Conservation (phyloP, 2,113 vertebrate species). For the Damaliscus lunatus region DNA sequence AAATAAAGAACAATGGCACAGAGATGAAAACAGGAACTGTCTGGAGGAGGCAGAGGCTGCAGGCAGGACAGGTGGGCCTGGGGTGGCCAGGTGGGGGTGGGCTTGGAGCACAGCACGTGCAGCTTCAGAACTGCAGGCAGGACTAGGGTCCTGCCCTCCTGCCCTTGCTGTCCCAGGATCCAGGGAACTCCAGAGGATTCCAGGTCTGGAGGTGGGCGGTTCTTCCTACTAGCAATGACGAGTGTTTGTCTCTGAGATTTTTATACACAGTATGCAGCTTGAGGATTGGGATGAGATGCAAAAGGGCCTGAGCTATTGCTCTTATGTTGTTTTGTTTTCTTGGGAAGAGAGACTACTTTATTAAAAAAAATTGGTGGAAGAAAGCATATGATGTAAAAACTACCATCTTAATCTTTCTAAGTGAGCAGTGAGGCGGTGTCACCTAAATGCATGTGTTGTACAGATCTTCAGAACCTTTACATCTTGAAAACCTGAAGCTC, state of each 20-base stretch:
- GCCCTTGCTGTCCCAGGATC: not conserved
- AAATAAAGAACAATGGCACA: constrained; percentile 70
- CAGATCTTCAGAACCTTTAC: not conserved
- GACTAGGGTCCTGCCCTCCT: constrained; percentile 59
- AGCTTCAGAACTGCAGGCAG: constrained; percentile 74
- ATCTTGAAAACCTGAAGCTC: not conserved
- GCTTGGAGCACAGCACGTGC: constrained; percentile 70
- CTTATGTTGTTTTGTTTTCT: not conserved
- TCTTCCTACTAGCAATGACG: not conserved
- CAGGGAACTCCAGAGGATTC: constrained; percentile 77
- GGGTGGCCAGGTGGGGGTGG: not conserved
- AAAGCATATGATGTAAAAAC: not conserved
- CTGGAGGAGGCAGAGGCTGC: constrained; percentile 69
- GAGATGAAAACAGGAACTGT: constrained; percentile 80
- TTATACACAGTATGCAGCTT: not conserved
- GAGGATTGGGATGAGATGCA: not conserved
- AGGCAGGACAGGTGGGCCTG: constrained; percentile 74
- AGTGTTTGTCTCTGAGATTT: not conserved
- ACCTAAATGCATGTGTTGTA: not conserved
- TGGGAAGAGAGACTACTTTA: not conserved
- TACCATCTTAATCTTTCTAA: not conserved
- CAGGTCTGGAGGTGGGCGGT: constrained; percentile 66
- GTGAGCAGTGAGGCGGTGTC: not conserved
- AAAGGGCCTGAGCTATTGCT: not conserved
- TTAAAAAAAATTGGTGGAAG: not conserved